Evolutionary conservation across 2,797 vertebrate genomes (phyloP), one percentile per base, ranked within the genome.

Genomic region (Cynodonichthys magdalenae): DNA sequence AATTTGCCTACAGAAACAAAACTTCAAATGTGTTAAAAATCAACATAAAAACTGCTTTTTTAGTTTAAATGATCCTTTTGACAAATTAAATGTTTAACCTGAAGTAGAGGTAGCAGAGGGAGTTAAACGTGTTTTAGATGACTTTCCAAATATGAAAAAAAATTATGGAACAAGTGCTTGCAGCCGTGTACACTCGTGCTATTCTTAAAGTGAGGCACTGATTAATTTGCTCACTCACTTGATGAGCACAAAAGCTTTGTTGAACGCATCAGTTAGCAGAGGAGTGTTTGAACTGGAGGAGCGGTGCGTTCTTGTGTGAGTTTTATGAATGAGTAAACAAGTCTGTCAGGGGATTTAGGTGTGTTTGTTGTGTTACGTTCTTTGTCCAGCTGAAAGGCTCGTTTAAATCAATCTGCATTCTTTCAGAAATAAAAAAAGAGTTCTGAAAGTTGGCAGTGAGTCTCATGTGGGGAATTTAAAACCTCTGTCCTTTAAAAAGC

Each of bases 241-340:
- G 34, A 74, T 59, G 68, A 74, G 49, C 39, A 58, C 47, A 64
- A 59, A 59, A 53, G 48, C 68, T 62, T 29, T 45, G 42, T 66
- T 64, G 63, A 80, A 69, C 4, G 15, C 69, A 74, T 66, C 71
- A 49, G 63, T 74, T 63, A 50, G 61, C 69, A 63, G 68, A 74
- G 31, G 48, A 69, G 80, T 56, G 41, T 54, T 15, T 49, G 15
- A 61, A 59, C 51, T 31, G 71, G 20, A 63, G 28, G 44, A 59
- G 63, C 55, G 18, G 49, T 11, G 18, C 6, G 27, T 29, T 17
- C 29, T 0, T 7, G 34, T 48, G 58, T 9, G 45, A 27, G 66
- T 65, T 73, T 71, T 27, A 71, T 1, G 31, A 58, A 62, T 57
- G 73, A 73, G 58, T 63, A 15, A 63, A 69, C 59, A 10, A 42